Conservation (phyloP, 2,797 vertebrate species). For the Lutjanus campechanus region DNA sequence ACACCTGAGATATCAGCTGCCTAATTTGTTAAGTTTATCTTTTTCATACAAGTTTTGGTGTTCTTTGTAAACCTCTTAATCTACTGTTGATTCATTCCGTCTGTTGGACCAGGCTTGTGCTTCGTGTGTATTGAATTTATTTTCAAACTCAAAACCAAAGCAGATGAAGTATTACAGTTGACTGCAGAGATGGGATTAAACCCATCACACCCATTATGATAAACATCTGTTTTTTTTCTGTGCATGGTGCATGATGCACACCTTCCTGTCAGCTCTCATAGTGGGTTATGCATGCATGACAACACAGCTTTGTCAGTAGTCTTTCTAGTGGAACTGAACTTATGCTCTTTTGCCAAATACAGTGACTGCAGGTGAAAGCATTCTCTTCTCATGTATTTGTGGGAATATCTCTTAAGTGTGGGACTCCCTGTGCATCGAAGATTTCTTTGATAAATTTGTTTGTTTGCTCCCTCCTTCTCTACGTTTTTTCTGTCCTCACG, state of each 20-base stretch:
- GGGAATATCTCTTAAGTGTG: neutral
- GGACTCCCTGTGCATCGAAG: neutral
- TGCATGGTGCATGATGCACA: slow-evolving; percentile 44
- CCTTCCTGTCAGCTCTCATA: slow-evolving; percentile 10
- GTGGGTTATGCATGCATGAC: slow-evolving; percentile 29
- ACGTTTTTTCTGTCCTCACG: neutral
- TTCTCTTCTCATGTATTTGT: neutral
- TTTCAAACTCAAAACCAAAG: slow-evolving; percentile 1
- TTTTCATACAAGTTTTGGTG: neutral
- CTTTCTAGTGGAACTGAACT: slow-evolving; percentile 13
- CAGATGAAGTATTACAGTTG: slow-evolving; percentile 27
- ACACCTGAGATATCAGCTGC: slow-evolving; percentile 1
- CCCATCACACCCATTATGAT: neutral
- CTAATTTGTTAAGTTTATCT: neutral
- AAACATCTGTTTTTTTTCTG: slow-evolving; percentile 6
- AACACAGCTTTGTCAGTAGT: slow-evolving; percentile 28
- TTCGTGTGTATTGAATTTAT: slow-evolving; percentile 11
- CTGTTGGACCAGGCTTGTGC: slow-evolving; percentile 5
- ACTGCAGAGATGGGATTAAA: slow-evolving; percentile 32
- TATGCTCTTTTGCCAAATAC: slow-evolving; percentile 10
- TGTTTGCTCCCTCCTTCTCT: neutral
- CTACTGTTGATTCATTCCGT: slow-evolving; percentile 1
- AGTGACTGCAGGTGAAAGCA: neutral
- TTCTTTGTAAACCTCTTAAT: slow-evolving; percentile 11
- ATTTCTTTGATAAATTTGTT: neutral